phyloP scores from a whole-genome alignment of 2,113 vertebrate species.

The Arizona elegans region DNA sequence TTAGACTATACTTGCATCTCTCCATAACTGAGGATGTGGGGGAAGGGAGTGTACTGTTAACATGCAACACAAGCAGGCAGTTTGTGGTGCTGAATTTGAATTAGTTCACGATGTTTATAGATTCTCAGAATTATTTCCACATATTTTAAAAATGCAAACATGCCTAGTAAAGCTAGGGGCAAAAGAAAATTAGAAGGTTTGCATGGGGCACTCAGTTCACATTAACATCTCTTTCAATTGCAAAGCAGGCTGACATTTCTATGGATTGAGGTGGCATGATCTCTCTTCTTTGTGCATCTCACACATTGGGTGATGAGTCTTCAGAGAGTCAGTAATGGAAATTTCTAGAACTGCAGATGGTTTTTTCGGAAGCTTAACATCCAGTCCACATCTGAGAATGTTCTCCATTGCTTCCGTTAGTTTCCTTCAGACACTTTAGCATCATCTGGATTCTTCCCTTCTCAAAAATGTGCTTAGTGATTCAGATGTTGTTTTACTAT shows the following conservation, averaged over 20 bases:
- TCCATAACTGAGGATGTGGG: neutral
- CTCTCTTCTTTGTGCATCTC: neutral
- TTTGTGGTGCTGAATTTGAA: neutral
- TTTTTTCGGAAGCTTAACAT: neutral
- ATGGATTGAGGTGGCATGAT: neutral
- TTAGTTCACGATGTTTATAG: neutral
- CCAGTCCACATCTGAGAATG: neutral
- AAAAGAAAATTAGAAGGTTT: neutral
- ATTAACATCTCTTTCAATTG: neutral
- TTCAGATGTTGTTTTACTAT: neutral
- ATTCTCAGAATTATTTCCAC: neutral
- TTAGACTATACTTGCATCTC: neutral
- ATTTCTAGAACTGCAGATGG: neutral
- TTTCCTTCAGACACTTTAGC: neutral
- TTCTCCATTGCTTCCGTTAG: neutral
- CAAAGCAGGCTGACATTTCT: neutral
- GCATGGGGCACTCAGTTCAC: neutral
- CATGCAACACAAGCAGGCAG: neutral
- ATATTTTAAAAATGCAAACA: neutral
- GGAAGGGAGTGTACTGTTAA: neutral
- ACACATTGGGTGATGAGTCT: neutral
- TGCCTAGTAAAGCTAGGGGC: neutral
- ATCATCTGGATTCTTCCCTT: neutral
- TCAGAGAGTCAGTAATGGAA: neutral
- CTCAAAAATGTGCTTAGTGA: neutral